Evolutionary conservation across 2,888 invertebrate species (phyloP), one percentile per base, ranked within the genome.

Genomic region (Trimorus sp.): DNA sequence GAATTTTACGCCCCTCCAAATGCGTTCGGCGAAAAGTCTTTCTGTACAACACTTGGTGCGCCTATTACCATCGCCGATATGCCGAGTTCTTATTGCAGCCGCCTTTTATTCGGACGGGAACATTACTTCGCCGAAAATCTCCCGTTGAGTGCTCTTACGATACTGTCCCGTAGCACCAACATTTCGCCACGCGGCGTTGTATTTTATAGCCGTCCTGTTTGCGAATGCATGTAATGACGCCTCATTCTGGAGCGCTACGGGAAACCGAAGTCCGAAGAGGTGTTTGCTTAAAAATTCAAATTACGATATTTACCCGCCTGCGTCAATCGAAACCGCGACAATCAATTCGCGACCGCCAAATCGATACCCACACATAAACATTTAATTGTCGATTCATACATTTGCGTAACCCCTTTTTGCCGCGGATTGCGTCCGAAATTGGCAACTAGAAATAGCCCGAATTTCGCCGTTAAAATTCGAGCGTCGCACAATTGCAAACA

Each of bases 121-220:
- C 58, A 58, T 65, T 74, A 65, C 58, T 65, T 51, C 58, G 58
- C 58, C 74, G 37, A 74, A 65, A 74, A 74, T 65, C 74, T 74
- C 65, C 49, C 42, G 74, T 56, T 73, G 63, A 65, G 65, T 74
- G 56, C 58, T 42, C 74, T 65, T 54, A 59, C 49, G 58, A 74
- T 74, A 54, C 26, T 51, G 74, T 74, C 59, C 48, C 58, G 49
- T 65, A 40, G 38, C 51, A 48, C 15, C 58, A 59, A 40, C 65
- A 65, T 74, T 65, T 63, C 56, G 56, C 16, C 62, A 48, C 16
- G 56, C 48, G 26, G 38, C 48, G 63, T 48, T 73, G 63, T 48
- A 63, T 73, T 73, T 63, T 63, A 63, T 63, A 63, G 62, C 56
- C 63, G 63, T 63, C 37, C 48, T 38, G 45, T 56, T 63, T 56